These are phyloP conservation scores for Laticauda colubrina DNA, from an alignment of 2,113 vertebrate genomes.

Conservation along the genomic window DNA sequence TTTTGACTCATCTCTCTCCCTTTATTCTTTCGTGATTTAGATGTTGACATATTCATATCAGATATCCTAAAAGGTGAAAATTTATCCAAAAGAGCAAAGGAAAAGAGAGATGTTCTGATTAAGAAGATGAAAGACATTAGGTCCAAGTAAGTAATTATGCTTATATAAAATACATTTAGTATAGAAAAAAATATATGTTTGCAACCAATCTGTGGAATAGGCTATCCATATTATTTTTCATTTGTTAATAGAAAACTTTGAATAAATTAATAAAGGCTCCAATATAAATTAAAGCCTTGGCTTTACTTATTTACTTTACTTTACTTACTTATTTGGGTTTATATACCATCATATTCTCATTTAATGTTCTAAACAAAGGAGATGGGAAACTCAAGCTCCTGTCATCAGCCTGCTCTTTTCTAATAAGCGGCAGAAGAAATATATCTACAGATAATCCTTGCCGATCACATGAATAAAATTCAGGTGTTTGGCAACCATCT, in stretches of 20 bases:
- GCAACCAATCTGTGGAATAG: not conserved
- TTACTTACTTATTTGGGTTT: not conserved
- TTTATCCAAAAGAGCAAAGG: conserved; percentile 91
- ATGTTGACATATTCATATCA: conserved; percentile 83
- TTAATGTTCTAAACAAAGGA: not conserved
- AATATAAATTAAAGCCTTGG: not conserved
- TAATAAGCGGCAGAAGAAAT: not conserved
- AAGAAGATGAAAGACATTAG: conserved; percentile 89
- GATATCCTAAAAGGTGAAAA: conserved; percentile 86
- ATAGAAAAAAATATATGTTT: not conserved
- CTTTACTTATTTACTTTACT: not conserved
- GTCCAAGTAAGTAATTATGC: conserved; percentile 66
- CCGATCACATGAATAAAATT: not conserved
- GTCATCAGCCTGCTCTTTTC: not conserved
- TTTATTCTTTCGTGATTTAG: conserved; percentile 70
- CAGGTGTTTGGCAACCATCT: not conserved
- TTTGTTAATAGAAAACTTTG: not conserved
- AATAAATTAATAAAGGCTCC: not conserved
- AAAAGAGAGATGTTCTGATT: conserved; percentile 83
- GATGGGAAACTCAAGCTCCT: not conserved
- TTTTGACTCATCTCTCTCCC: conserved; percentile 51
- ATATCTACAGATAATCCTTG: not conserved
- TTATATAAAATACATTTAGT: conserved; percentile 31
- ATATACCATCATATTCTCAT: not conserved
- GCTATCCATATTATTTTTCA: not conserved